Conservation (phyloP, 2,888 invertebrate genomes). For the Herminia tarsipennalis region DNA sequence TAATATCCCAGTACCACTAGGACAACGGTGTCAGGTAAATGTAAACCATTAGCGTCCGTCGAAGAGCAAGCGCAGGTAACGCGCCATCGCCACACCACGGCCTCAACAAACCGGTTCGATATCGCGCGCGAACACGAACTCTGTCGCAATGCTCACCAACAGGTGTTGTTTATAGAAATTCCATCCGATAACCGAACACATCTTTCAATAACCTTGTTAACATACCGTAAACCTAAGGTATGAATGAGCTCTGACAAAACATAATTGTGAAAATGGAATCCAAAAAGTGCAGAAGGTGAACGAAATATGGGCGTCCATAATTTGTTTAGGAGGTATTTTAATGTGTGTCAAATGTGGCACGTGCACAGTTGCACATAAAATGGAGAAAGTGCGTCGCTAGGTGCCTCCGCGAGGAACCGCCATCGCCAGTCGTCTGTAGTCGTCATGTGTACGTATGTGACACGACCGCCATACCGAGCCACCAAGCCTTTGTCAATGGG, state of each 20-base stretch:
- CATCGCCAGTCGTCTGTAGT: slow-evolving; percentile 36
- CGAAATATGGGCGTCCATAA: slow-evolving; percentile 4
- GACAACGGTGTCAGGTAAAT: slow-evolving; percentile 70
- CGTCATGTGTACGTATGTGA: slow-evolving; percentile 50
- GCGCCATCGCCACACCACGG: slow-evolving; percentile 23
- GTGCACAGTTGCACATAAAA: slow-evolving; percentile 56
- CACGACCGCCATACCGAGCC: slow-evolving; percentile 64
- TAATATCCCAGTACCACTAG: slow-evolving; percentile 67
- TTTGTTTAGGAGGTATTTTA: slow-evolving; percentile 47
- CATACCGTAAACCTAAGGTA: neutral
- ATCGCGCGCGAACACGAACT: slow-evolving; percentile 60
- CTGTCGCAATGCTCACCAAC: slow-evolving; percentile 71
- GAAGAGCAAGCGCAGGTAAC: slow-evolving; percentile 32
- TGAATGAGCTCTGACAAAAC: neutral
- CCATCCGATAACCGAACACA: slow-evolving; percentile 58
- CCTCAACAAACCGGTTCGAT: slow-evolving; percentile 68
- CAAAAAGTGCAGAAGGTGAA: no score
- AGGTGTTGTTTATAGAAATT: slow-evolving; percentile 77
- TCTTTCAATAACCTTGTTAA: slow-evolving; percentile 27
- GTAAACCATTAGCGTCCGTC: slow-evolving; percentile 49
- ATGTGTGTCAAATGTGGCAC: slow-evolving; percentile 70
- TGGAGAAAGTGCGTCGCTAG: slow-evolving; percentile 72
- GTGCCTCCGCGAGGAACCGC: slow-evolving; percentile 36
- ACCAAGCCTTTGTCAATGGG: slow-evolving; percentile 68
- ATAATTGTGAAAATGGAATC: no score